A percentile compares a stretch with the other conserved stretches of the same genome.
These are phyloP conservation scores for Clunio marinus DNA, from an alignment of 2,888 invertebrate genomes.

Conservation along the genomic window DNA sequence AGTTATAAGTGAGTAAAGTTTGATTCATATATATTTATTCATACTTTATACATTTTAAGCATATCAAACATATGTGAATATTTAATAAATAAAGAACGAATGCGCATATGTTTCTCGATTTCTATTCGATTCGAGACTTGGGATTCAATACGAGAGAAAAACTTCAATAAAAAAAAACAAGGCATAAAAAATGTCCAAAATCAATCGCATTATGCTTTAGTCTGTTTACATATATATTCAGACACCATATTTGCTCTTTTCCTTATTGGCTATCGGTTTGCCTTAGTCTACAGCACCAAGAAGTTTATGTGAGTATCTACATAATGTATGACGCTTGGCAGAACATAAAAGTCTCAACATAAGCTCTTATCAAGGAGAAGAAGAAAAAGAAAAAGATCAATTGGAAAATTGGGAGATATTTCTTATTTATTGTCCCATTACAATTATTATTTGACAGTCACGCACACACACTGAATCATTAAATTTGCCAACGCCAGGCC, in stretches of 20 bases:
- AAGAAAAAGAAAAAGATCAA: constrained; percentile 3
- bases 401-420: constrained; percentile 25
- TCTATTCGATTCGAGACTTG: not conserved
- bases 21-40: constrained; percentile 40
- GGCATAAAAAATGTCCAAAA: not conserved
- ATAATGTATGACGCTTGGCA: not conserved
- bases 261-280: not conserved
- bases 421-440: constrained; percentile 35
- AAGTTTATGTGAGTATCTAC: not conserved
- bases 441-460: constrained; percentile 35
- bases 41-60: no score
- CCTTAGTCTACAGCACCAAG: not conserved
- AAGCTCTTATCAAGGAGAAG: not conserved
- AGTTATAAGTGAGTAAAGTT: constrained; percentile 85
- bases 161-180: not conserved
- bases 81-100: not conserved
- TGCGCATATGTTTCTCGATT: constrained; percentile 16
- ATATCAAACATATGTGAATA: not conserved
- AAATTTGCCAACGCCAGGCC: no score
- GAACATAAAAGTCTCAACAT: not conserved
- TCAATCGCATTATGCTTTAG: constrained; percentile 6
- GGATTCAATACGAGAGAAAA: no score
- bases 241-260: not conserved
- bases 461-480: constrained; percentile 32
- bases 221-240: constrained; percentile 4